Base-by-base conservation (phyloP, 2,797 vertebrate species). In the Alca torda region DNA sequence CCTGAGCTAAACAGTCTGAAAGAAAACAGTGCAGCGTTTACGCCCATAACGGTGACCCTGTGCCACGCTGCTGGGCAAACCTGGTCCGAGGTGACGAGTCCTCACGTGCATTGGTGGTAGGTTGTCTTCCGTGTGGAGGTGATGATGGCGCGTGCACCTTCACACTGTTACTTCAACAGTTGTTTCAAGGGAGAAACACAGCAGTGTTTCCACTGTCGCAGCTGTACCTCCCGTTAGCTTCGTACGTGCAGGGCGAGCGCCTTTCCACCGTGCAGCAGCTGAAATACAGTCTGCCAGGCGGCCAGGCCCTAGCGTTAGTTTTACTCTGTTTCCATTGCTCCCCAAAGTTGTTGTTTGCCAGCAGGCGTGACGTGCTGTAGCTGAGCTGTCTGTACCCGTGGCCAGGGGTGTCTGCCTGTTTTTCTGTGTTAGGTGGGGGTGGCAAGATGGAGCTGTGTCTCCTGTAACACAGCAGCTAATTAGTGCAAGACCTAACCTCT, bases 101-200 rank as follows among this genome's bases (percentile, higher is more conserved):
- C 53, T 68, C 37, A 6, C 17, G 31, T 37, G 33, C 54, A 45
- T 41, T 35, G n/a, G 20, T 70, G 57, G 39, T 16, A 24, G 56
- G 39, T 30, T 2, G 7, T 20, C 45, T 35, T 30, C 43, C 43
- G 7, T 73, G 33, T 24, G 60, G 45, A 74, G 43, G 31, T 12
- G 51, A 16, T 11, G 43, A 4, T 57, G 25, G 61, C 14, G 37
- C n/a, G 26, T 25, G n/a, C 10, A 0, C 50, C 21, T 25, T 64
- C 19, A 16, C 39, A 5, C n/a, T 35, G 30, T 35, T n/a, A 1
- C 37, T 26, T 50, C 13, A 2, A 1, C 5, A 57, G 61, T 13
- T 28, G 14, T 37, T n/a, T n/a, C 56, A 21, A 11, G 64, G 39
- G 35, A 51, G 53, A 18, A 57, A 19, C 16, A 6, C 15, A 16